Evolutionary conservation across 2,797 vertebrate genomes (phyloP), one percentile per base, ranked within the genome.

Genomic region (Echiichthys vipera): DNA sequence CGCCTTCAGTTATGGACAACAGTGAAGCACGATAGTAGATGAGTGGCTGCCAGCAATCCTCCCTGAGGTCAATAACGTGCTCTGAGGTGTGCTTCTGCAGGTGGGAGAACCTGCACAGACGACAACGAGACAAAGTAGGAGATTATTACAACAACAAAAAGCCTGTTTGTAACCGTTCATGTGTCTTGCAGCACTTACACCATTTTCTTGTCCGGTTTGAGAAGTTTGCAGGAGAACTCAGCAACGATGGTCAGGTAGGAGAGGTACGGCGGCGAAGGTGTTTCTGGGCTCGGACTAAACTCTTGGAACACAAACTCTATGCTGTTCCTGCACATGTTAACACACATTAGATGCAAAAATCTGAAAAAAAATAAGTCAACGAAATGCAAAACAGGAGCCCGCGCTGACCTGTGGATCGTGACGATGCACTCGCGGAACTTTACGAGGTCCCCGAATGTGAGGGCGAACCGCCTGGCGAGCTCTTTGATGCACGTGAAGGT

Each of bases 401-500:
- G 0, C 1, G 3, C 79, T 32, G 91, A 98, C 97, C 96, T 97
- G 96, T 98, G 97, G 78, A 98, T 96, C 95, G 96, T 93, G 68
- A 96, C 95, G 50, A 98, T 76, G 24, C 95, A 95, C 74, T 98
- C 96, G 3, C 97, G 95, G 82, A 93, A 96, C 91, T 97, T 97
- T 87, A 96, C 86, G 18, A 93, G 94, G 88, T 98, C 96, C 89
- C 96, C 96, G 70, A 97, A 97, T 2, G 95, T 97, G 75, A 98
- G 95, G 2, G 97, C 94, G 82, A 98, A 97, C 37, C 97, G 95
- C 50, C 96, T 90, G 81, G 97, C 96, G 45, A 98, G 94, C 86
- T 98, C 97, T 88, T 96, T 98, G 84, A 98, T 96, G 84, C 95
- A 95, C 87, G 92, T 94, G 93, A 96, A 97, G 62, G 96, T 96